Conservation (phyloP, 1,140 invertebrate genomes). For the Drosophila sp. region DNA sequence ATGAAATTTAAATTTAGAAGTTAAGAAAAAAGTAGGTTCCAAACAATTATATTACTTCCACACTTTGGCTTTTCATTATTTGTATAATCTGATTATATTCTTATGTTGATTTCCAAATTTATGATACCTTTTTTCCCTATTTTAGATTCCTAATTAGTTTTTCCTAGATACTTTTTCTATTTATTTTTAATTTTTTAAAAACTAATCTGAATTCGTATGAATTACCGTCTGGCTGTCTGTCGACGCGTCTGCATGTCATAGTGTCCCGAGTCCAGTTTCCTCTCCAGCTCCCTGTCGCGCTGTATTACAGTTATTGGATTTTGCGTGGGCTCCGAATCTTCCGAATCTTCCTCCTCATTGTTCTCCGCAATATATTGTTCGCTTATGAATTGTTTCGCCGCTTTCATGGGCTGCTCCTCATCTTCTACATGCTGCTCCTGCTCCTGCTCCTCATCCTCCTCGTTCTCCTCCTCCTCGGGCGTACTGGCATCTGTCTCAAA, state of each 20-base stretch:
- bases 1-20: no score
- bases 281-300: constrained; percentile 86
- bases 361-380: background rate
- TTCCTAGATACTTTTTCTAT: no score
- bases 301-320: constrained; percentile 75
- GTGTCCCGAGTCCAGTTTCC: constrained; percentile 88
- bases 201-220: no score
- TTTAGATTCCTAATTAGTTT: no score
- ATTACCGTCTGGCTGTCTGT: constrained; percentile 62
- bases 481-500: constrained; percentile 84
- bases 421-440: constrained; percentile 17
- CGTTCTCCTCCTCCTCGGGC: constrained; percentile 56
- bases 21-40: no score
- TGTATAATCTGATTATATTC: no score
- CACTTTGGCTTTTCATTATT: no score
- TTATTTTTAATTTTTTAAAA: no score
- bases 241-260: constrained; percentile 86
- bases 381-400: no score
- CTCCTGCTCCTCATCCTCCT: constrained; percentile 56
- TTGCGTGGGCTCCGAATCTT: constrained; percentile 76
- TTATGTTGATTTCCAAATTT: no score
- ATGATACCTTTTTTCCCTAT: no score
- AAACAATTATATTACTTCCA: no score
- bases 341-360: constrained; percentile 50
- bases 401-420: constrained; percentile 11